Evolutionary conservation across 2,797 vertebrate species (phyloP), one percentile per base, ranked within the genome.

Genomic region (Karalla daura): DNA sequence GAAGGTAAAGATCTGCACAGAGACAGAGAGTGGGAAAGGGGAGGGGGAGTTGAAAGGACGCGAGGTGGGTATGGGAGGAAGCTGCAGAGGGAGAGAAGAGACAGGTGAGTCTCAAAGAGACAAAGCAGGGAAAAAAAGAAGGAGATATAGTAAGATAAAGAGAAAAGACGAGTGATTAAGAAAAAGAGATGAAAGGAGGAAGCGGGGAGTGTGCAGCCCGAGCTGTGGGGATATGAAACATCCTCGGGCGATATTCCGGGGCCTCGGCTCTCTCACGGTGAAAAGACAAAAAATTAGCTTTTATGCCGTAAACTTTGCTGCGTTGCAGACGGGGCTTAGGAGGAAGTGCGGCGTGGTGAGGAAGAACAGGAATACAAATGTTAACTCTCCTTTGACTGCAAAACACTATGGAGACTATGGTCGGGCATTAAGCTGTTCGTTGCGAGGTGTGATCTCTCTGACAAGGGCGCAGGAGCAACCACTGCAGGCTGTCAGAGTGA

Each of bases 221-320:
- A 76, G 76, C 76, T 81, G 79, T 76, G 77, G 85, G 88, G 84
- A 90, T 83, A 91, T 85, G 74, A 89, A 90, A 91, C 76, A 83
- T 90, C 91, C 88, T 89, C 67, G 10, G 87, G 92, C 90, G 44
- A 89, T 88, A 81, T 88, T 84, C 81, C 75, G 81, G 70, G 81
- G 63, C 79, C 77, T 87, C 69, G 53, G 68, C 74, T 81, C 81
- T 89, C 82, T 86, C 76, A 78, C 73, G 72, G 81, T 79, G 60
- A 67, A 81, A 80, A 88, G 79, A 84, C 76, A 52, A 75, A 84
- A 94, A 85, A 76, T 77, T 70, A 1, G 59, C 78, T 92, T 90
- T 91, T 65, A 88, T 87, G 84, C 74, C 24, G 45, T 83, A 85
- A 91, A 89, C 88, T 90, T 89, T 81, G 79, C 82, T 63, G 85